These are phyloP conservation scores for Tachypleus tridentatus DNA, from an alignment of 1,140 invertebrate species.

Conservation along the genomic window DNA sequence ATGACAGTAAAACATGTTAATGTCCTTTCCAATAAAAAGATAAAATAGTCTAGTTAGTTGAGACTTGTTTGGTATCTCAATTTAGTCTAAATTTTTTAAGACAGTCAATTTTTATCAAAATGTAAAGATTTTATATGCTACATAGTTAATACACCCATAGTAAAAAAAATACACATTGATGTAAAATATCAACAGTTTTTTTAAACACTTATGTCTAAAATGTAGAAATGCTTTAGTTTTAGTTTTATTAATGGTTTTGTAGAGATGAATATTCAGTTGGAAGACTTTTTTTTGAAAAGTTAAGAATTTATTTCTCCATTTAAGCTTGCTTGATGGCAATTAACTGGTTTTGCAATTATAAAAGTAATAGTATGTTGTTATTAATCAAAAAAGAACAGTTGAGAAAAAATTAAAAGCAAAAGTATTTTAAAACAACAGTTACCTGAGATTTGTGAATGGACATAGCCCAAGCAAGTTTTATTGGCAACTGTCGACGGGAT, in stretches of 20 bases:
- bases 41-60: background rate
- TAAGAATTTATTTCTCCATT: too few species aligned
- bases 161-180: too few species aligned
- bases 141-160: too few species aligned
- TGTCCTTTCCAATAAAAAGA: background rate
- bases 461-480: conserved; percentile 91
- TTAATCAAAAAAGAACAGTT: background rate
- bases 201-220: too few species aligned
- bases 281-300: too few species aligned
- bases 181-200: too few species aligned
- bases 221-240: too few species aligned
- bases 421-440: background rate
- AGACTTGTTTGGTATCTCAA: background rate
- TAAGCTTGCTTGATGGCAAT: too few species aligned
- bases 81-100: background rate
- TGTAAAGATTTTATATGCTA: too few species aligned
- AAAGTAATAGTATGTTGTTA: conserved; percentile 1
- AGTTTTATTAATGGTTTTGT: too few species aligned
- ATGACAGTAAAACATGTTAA: background rate
- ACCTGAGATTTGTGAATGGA: conserved; percentile 87
- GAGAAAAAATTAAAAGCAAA: background rate
- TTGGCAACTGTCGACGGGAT: conserved; percentile 62
- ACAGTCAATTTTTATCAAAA: too few species aligned
- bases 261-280: too few species aligned
- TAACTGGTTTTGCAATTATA: background rate